These are phyloP conservation scores for human DNA, from an alignment of 2,113 vertebrate species.

Conservation along the genomic window GRCh38 chr2:62067001-62067500, in stretches of 20 bases:
- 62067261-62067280: slow-evolving; percentile 7
- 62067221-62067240: no score
- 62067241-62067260: not conserved
- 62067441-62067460: not conserved
- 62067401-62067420: not conserved
- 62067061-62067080: not conserved
- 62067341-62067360: not conserved
- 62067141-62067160: no score
- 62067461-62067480: not conserved
- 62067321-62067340: not conserved
- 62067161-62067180: no score
- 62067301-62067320: slow-evolving; percentile 26
- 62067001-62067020: no score
- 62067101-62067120: no score
- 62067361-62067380: not conserved
- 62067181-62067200: no score
- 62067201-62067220: no score
- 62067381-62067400: not conserved
- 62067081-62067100: no score
- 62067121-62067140: no score
- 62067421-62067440: not conserved
- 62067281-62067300: not conserved
- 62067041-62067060: not conserved
- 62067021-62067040: slow-evolving; percentile 13
- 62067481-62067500: not conserved